Evolutionary conservation across 2,113 vertebrate genomes (phyloP).

Genomic region (Perca fluviatilis): DNA sequence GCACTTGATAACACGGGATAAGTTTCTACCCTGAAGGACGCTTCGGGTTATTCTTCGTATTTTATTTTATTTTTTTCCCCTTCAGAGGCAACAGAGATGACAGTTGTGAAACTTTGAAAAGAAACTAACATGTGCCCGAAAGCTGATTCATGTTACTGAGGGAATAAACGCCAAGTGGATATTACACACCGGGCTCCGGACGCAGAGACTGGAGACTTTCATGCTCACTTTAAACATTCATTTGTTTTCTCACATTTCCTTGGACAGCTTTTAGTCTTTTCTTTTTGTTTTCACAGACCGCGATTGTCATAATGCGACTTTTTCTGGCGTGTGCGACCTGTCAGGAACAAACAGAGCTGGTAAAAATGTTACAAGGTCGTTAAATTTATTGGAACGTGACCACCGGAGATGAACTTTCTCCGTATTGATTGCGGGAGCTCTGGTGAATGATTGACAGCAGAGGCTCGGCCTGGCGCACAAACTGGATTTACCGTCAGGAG

Average conservation of each 20-base stretch:
- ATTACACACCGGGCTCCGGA: conserved; percentile 30
- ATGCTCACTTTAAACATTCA: background rate
- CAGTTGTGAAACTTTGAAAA: conserved; percentile 30
- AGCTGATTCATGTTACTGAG: background rate
- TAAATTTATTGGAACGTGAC: conserved; percentile 62
- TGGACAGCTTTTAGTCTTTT: background rate
- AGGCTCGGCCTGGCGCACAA: conserved; percentile 12
- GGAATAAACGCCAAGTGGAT: conserved; percentile 60
- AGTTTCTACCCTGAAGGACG: conserved; percentile 1
- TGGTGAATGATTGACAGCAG: conserved; percentile 80
- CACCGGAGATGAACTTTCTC: conserved; percentile 77
- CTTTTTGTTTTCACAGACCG: background rate
- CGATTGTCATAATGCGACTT: conserved; percentile 28
- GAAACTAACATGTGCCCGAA: background rate
- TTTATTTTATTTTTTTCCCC: background rate
- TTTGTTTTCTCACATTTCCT: background rate
- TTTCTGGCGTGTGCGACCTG: conserved; percentile 18
- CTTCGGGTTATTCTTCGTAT: background rate
- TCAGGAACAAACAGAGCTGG: background rate
- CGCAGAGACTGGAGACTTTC: conserved; percentile 4
- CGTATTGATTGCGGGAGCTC: conserved; percentile 41
- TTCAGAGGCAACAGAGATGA: background rate
- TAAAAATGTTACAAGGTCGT: conserved; percentile 51
- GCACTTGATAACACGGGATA: background rate
- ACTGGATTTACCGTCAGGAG: conserved; percentile 19